Evolutionary conservation across 2,888 invertebrate genomes (phyloP), one percentile per base, ranked within the genome.

Genomic region (Elmis aenea): DNA sequence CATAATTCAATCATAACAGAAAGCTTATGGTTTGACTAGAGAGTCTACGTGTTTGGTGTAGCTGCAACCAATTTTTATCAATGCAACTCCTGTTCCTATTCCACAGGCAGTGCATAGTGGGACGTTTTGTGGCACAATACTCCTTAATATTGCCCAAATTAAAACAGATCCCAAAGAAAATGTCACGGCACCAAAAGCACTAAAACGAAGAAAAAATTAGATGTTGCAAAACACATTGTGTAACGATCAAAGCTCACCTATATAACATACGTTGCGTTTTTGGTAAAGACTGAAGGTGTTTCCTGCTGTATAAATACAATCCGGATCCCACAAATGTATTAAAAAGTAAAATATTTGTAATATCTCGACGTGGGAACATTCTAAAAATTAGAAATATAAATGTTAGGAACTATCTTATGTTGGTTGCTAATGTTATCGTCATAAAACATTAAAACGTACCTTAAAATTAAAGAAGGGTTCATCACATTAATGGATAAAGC

Each of bases 121-220:
- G 23, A 81, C 77, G 60, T 79, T 79, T 48, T 81, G 75, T 1
- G 88, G 87, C 26, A 92, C 70, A 20, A 86, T 72, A 50, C 85
- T 85, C 59, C 90, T 80, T 22, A 88, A 68, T 20, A 93, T 81
- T 5, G 93, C 93, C 87, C 92, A 92, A 45, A 85, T 70, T 37
- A 94, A 75, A 26, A 93, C 85, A 0, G 92, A 91, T 8, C 94
- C 93, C 59, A 94, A 79, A 47, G 89, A 89, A 73, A 93, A 86
- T 12, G 93, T 73, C 5, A 86, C 73, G 25, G 89, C 82, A 31
- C 87, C 86, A 39, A 84, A 71, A 23, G 67, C 64, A 65, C 77
- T 76, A 55, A 37, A 65, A 67, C 45, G n/a, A n/a, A n/a, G n/a
- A n/a, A n/a, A n/a, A n/a, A n/a, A n/a, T n/a, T n/a, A n/a, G n/a